Conservation (phyloP, 2,797 vertebrate species). For the Channa striata region DNA sequence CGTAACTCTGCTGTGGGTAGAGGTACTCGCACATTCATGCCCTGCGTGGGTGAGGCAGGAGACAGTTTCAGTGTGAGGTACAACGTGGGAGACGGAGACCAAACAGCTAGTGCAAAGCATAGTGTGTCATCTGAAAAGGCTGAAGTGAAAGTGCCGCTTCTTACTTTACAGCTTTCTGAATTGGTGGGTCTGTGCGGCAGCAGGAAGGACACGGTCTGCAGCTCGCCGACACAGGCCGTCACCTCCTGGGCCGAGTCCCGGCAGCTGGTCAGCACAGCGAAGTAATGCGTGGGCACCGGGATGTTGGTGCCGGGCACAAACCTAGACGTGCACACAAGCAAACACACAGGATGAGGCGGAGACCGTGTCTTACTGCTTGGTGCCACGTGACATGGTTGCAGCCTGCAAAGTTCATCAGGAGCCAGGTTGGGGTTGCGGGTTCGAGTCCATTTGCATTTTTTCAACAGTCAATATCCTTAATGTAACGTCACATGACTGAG, state of each 20-base stretch:
- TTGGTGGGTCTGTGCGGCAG: conserved; percentile 89
- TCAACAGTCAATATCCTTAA: too few species aligned
- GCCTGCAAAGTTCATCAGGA: too few species aligned
- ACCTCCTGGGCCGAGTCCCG: conserved; percentile 71
- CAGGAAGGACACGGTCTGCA: conserved; percentile 88
- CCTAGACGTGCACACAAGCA: conserved; percentile 43
- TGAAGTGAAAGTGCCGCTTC: neutral
- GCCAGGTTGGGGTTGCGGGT: too few species aligned
- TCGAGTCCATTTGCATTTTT: too few species aligned
- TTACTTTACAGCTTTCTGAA: conserved; percentile 87
- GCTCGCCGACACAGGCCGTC: conserved; percentile 74
- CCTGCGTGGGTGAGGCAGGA: too few species aligned
- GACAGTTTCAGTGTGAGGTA: too few species aligned
- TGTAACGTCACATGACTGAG: too few species aligned
- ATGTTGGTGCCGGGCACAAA: conserved; percentile 73
- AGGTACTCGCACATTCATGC: too few species aligned
- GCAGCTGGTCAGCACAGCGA: conserved; percentile 89
- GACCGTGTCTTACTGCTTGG: too few species aligned
- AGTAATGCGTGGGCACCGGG: conserved; percentile 92
- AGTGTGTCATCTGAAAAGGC: neutral
- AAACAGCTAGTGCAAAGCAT: neutral
- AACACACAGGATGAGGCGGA: neutral
- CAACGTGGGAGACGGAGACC: too few species aligned
- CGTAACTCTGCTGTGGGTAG: too few species aligned
- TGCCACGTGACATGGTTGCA: too few species aligned